Evolutionary conservation across 2,888 invertebrate species (phyloP).

Genomic region (Charanyca ferruginea): DNA sequence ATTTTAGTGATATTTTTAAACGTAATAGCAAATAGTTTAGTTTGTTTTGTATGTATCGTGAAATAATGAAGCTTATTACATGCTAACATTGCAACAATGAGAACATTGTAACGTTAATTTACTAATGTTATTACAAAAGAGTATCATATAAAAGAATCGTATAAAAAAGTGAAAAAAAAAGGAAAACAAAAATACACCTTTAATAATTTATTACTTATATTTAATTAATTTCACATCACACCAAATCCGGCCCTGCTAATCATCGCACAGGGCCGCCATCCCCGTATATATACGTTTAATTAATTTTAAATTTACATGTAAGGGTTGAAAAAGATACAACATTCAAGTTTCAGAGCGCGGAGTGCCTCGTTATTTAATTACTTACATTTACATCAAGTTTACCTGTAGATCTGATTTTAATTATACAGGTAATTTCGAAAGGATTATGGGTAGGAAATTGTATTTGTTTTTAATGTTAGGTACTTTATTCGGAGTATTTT

Average conservation of each 20-base stretch:
- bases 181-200: too few species aligned
- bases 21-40: too few species aligned
- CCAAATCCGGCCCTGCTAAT: conserved; percentile 69
- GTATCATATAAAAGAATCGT: too few species aligned
- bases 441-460: conserved; percentile 13
- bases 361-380: conserved; percentile 60
- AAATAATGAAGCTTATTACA: too few species aligned
- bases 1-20: too few species aligned
- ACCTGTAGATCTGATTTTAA: conserved; percentile 45
- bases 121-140: too few species aligned
- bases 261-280: conserved; percentile 68
- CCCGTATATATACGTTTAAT: conserved; percentile 67
- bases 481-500: neutral
- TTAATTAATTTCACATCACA: conserved; percentile 8
- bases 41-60: too few species aligned
- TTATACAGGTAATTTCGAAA: conserved; percentile 35
- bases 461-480: neutral
- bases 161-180: too few species aligned
- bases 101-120: too few species aligned
- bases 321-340: conserved; percentile 66
- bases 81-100: too few species aligned
- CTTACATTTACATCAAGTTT: conserved; percentile 49
- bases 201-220: neutral
- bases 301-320: conserved; percentile 71
- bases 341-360: conserved; percentile 48